Evolutionary conservation across 2,888 invertebrate genomes (phyloP).

Genomic region (Trichopria drosophilae): DNA sequence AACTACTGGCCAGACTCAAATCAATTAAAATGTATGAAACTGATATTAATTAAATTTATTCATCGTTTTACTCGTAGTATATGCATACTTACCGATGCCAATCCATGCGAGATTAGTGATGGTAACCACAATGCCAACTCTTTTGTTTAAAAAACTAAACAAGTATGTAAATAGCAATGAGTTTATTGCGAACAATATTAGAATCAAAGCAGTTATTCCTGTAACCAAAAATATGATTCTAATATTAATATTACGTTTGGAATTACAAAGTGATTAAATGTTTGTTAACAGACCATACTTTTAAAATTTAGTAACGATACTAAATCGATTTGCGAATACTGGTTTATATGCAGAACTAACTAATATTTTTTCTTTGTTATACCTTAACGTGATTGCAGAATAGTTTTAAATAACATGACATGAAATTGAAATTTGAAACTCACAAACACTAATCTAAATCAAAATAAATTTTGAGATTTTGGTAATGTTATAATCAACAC

Average conservation of each 20-base stretch:
- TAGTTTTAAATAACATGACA: background rate
- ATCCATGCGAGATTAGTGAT: conserved; percentile 36
- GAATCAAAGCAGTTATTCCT: conserved; percentile 12
- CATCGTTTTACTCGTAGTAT: too few species aligned
- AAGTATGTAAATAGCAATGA: conserved; percentile 51
- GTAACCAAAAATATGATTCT: background rate
- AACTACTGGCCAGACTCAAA: too few species aligned
- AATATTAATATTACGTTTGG: background rate
- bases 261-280: too few species aligned
- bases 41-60: conserved; percentile 1
- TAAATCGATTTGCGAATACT: too few species aligned
- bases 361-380: too few species aligned
- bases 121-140: conserved; percentile 31
- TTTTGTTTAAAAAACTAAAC: conserved; percentile 37
- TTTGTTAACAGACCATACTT: too few species aligned
- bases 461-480: too few species aligned
- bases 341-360: too few species aligned
- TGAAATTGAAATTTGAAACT: background rate
- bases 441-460: too few species aligned
- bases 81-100: conserved; percentile 33
- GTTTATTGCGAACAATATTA: conserved; percentile 65
- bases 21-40: background rate
- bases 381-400: too few species aligned
- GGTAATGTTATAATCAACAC: too few species aligned
- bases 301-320: too few species aligned